These are phyloP conservation scores for Colius striatus DNA, from an alignment of 2,113 vertebrate genomes.

Conservation along the genomic window DNA sequence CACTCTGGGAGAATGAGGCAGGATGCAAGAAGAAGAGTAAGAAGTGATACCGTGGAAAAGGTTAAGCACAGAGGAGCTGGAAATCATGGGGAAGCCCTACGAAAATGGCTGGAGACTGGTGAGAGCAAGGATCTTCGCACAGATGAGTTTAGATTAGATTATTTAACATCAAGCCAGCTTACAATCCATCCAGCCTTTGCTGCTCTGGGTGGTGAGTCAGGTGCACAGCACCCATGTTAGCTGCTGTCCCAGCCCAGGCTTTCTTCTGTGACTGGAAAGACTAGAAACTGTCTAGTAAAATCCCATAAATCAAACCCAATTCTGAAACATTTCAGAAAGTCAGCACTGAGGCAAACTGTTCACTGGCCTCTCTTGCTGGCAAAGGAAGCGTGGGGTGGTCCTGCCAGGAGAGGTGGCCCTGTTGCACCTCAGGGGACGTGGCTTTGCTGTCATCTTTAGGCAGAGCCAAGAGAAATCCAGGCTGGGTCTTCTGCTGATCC, in stretches of 20 bases:
- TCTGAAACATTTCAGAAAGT: too few species aligned
- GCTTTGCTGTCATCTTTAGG: neutral
- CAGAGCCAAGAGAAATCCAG: neutral
- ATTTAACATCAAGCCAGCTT: neutral
- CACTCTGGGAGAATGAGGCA: neutral
- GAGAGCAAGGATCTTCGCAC: neutral
- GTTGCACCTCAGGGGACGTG: fast-evolving
- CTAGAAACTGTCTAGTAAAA: neutral
- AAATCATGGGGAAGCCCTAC: neutral
- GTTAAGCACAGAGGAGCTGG: neutral
- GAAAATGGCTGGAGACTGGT: fast-evolving
- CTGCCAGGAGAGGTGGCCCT: neutral
- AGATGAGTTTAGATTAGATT: neutral
- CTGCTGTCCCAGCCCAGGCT: neutral
- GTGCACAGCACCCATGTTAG: neutral
- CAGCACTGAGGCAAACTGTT: too few species aligned
- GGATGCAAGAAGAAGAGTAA: neutral
- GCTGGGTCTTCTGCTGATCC: neutral
- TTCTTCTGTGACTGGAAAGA: neutral
- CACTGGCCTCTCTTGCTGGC: neutral
- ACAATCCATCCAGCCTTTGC: neutral
- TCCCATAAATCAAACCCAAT: neutral
- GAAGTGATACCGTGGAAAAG: neutral
- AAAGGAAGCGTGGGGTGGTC: neutral
- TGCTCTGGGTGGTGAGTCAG: fast-evolving